Base-by-base conservation (phyloP, 1,140 invertebrate genomes). In the Sarcophaga peregrina region DNA sequence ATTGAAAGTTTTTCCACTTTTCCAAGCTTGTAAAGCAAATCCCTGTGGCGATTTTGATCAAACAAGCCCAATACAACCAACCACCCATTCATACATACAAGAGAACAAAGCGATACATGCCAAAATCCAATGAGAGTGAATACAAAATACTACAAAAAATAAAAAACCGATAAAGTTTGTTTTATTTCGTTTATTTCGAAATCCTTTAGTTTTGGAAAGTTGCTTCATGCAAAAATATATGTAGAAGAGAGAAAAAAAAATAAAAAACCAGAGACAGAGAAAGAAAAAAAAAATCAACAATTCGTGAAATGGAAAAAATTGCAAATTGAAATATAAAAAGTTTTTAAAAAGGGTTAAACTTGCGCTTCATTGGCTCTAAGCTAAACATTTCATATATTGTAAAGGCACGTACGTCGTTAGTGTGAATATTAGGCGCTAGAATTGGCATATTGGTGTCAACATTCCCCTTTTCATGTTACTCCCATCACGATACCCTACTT, bases 301-400 rank as follows among this genome's bases (percentile, higher is more conserved):
- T 62, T 62, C 54, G 9, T 58, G 74, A 76, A 74, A 75, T 75
- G 6, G 73, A 75, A 75, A 76, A 76, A 76, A 76, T 68, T 83
- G 78, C 78, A 83, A 83, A 83, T 81, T 81, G 83, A 83, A 81
- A 83, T 74, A 74, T 83, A 83, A 81, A 72, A 83, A 83, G 80
- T 54, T 81, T 83, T 83, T 50, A 83, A 81, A 83, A 81, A 80
- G 78, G 83, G 68, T 81, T 74, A 81, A 81, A 80, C 72, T 72
- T 83, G 78, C 50, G 78, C 82, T 81, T 83, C 83, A 81, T 83
- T 83, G 83, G 80, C 72, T 83, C 17, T 20, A 50, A 78, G 75
- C 62, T 50, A 78, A 78, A 78, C 17, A 68, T 68, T 68, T 68
- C 62, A 20, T 68, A 25, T 20, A 37, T 37, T 37, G 25, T 37